Base-by-base conservation (phyloP, 2,888 invertebrate genomes). In the Dicyrtoma fusca region DNA sequence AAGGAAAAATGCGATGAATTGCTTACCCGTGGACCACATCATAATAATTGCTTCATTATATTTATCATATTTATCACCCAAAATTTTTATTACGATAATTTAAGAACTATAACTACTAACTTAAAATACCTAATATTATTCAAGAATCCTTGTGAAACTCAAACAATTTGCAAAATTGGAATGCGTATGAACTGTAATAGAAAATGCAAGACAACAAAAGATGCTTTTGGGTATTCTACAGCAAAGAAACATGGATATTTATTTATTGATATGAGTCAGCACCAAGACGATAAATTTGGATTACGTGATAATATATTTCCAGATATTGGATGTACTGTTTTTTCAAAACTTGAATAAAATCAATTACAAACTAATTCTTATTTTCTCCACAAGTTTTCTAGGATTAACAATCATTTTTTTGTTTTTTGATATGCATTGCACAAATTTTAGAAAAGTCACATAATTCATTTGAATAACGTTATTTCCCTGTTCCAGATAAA, bases 121-220 rank as follows among this genome's bases (percentile, higher is more conserved):
- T n/a, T 61, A 11, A 68, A 72, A 23, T 72, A 72, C 23, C 8
- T 72, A 17, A 8, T 11, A 8, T 5, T 68, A 1, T 73, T 76
- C 66, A 75, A 73, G 65, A 79, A 79, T 63, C 73, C 73, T 19
- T 19, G 78, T 13, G 76, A 76, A 4, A 70, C 64, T 49, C 19
- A 23, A 0, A 68, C 65, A 42, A 53, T 71, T 8, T 14, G 25
- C n/a, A 26, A 53, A 0, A 17, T 78, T 8, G 76, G 77, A 11
- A 19, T 71, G 5, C 74, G 76, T 59, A 79, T 77, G 76, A 77
- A 77, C 57, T 49, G 70, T 1, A 72, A 74, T 26, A 74, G 73
- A 44, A 65, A 51, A 34, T 49, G 53, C 21, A 23, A 14, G 1
- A 2, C 34, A 5, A 23, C 76, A 0, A 68, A 75, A 44, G 42